Evolutionary conservation across 2,888 invertebrate genomes (phyloP).

Genomic region (Melanchra persicariae): DNA sequence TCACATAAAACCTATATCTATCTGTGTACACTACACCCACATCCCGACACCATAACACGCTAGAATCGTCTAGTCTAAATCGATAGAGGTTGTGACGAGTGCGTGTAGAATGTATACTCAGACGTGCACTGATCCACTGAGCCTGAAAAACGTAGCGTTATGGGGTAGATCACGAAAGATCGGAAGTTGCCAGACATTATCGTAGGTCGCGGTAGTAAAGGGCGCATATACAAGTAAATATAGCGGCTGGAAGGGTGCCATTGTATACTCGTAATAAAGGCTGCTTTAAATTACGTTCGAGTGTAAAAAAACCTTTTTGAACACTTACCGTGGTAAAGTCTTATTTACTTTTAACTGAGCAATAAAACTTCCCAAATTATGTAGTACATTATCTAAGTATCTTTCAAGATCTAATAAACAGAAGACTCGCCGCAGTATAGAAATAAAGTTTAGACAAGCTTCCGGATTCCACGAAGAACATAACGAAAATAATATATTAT

Average conservation of each 20-base stretch:
- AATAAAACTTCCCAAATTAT: background rate
- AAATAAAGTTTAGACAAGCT: background rate
- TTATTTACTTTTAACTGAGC: background rate
- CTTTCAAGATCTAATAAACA: background rate
- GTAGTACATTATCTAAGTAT: background rate
- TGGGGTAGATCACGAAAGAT: constrained; percentile 65
- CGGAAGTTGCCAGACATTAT: constrained; percentile 77
- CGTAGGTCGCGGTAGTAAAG: constrained; percentile 79
- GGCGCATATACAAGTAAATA: constrained; percentile 59
- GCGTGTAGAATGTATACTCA: constrained; percentile 48
- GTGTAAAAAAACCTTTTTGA: background rate
- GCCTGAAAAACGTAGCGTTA: constrained; percentile 62
- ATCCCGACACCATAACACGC: constrained; percentile 22
- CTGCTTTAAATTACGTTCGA: constrained; percentile 7
- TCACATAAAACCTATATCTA: constrained; percentile 19
- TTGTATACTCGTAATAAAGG: constrained; percentile 30
- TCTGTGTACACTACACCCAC: constrained; percentile 1
- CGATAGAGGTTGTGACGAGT: constrained; percentile 63
- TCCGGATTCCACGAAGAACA: background rate
- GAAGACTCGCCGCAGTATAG: background rate
- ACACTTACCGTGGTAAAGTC: background rate
- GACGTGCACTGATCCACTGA: constrained; percentile 34
- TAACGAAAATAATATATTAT: background rate
- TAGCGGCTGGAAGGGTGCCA: constrained; percentile 21
- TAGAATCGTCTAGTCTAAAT: constrained; percentile 61